Base-by-base conservation (phyloP, 2,888 invertebrate genomes). In the Rotaria sp. region DNA sequence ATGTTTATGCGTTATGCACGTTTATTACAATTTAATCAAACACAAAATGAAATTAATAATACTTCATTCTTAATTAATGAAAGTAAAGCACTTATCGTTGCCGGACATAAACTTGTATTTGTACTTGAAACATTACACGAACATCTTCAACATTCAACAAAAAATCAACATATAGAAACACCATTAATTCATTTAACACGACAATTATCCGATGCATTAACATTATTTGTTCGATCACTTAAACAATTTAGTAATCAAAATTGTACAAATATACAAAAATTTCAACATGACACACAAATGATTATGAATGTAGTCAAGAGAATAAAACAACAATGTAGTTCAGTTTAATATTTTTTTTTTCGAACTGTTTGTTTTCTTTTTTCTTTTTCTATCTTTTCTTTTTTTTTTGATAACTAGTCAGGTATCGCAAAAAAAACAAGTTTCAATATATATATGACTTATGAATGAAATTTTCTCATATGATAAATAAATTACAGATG, bases 51-150 rank as follows among this genome's bases (percentile, higher is more conserved):
- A 45, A 10, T 18, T 2, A 45, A 80, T 26, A 80, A 2, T 45
- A 45, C 11, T 24, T 8, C 80, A 80, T 26, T 21, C 1, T n/a
- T 45, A 45, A n/a, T 80, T 38, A 45, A 26, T 26, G 80, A 80
- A 41, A 26, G 45, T 15, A 80, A 80, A 80, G 45, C 11, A 45
- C n/a, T 80, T n/a, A 80, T 80, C 15, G n/a, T 80, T n/a, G 80
- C 45, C 11, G 80, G 80, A 80, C 80, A 80, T 45, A 80, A 80
- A 45, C 80, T 80, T 80, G 80, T 80, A 26, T 80, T 80, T 80
- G 45, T 80, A 26, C 24, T 80, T 26, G 80, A 80, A 45, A 80
- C 80, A 26, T n/a, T 80, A n/a, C 45, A 80, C 15, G 45, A 80
- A 45, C 45, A 80, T 80, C 5, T 45, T 2, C 45, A 26, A n/a